Conservation (phyloP, 1,140 invertebrate genomes). For the Polypedilum vanderplanki region DNA sequence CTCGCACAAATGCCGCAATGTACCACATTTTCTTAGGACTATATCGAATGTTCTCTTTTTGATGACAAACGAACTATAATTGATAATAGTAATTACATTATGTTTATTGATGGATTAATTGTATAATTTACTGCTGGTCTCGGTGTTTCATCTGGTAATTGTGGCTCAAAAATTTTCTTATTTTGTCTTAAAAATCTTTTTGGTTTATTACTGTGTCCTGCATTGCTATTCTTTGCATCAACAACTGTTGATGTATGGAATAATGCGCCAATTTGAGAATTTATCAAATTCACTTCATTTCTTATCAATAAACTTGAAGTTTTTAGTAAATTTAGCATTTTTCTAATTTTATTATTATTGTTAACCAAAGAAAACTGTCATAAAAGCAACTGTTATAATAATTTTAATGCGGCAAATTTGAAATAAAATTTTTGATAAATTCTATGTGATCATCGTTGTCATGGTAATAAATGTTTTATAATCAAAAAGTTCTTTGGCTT, state of each 20-base stretch:
- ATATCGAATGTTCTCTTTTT: constrained; percentile 78
- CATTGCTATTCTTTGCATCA: neutral
- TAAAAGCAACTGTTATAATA: neutral
- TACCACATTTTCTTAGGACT: constrained; percentile 91
- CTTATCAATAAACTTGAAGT: constrained; percentile 24
- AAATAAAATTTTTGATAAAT: neutral
- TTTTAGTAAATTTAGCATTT: constrained; percentile 30
- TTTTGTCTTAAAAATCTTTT: constrained; percentile 58
- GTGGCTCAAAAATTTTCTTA: constrained; percentile 70
- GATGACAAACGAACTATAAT: constrained; percentile 78
- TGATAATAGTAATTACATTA: constrained; percentile 35
- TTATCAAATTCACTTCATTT: constrained; percentile 22
- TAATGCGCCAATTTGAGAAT: neutral
- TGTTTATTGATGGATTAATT: constrained; percentile 30
- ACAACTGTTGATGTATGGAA: neutral
- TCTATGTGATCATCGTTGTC: neutral
- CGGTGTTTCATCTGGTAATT: constrained; percentile 60
- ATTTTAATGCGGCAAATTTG: neutral
- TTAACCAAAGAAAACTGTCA: neutral
- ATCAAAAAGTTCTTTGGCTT: neutral
- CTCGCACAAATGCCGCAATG: constrained; percentile 74
- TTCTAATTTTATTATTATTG: neutral
- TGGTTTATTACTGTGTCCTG: constrained; percentile 36
- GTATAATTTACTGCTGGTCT: constrained; percentile 68
- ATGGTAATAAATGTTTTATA: neutral